Conservation (phyloP, 2,888 invertebrate genomes). For the Campoletis raptor region DNA sequence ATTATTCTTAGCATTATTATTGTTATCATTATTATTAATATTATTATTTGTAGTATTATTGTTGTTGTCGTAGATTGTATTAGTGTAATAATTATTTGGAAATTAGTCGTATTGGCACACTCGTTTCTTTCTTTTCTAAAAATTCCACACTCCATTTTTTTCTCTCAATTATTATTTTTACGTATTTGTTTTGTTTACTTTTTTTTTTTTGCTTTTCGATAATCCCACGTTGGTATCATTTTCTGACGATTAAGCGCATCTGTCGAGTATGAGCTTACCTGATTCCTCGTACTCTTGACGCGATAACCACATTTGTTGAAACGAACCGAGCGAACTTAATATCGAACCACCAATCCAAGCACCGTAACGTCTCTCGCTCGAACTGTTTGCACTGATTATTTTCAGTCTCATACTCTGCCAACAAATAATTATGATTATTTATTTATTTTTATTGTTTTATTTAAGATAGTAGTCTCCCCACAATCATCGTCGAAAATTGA, state of each 20-base stretch:
- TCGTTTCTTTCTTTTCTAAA: neutral
- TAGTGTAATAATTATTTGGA: conserved; percentile 19
- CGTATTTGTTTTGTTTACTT: neutral
- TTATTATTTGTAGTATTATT: conserved; percentile 26
- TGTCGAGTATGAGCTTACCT: conserved; percentile 86
- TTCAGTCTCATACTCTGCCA: conserved; percentile 89
- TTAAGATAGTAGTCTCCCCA: no score
- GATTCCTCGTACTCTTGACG: conserved; percentile 91
- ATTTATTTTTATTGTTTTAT: neutral
- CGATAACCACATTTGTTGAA: conserved; percentile 92
- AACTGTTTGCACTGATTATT: conserved; percentile 88
- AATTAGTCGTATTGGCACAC: conserved; percentile 61
- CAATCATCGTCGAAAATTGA: no score
- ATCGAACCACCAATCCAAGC: conserved; percentile 93
- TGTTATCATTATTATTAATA: conserved; percentile 29
- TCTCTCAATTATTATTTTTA: conserved; percentile 15
- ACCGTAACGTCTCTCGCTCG: conserved; percentile 89
- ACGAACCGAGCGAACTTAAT: conserved; percentile 90
- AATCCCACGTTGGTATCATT: conserved; percentile 39
- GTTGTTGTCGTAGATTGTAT: conserved; percentile 22
- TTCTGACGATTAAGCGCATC: conserved; percentile 74
- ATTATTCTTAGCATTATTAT: conserved; percentile 19
- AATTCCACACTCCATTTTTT: neutral
- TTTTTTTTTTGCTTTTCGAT: conserved; percentile 11
- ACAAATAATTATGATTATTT: neutral